Evolutionary conservation across 1,140 invertebrate genomes (phyloP).

Genomic region (Drosophila eugracilis): DNA sequence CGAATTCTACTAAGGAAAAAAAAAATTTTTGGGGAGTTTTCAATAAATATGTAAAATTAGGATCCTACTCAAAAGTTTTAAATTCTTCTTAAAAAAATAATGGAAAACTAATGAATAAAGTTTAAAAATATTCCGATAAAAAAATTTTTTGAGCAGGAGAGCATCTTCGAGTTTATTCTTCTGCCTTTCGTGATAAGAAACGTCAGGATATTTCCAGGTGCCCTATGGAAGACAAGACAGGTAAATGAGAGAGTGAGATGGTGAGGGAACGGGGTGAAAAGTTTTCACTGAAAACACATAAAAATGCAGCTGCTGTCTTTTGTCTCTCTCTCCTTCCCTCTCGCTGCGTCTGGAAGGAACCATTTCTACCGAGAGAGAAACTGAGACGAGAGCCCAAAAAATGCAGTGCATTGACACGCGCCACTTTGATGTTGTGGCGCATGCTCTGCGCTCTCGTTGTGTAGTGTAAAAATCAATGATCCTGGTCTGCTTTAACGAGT

Average conservation of each 20-base stretch:
- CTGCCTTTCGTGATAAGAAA: slow-evolving; percentile 19
- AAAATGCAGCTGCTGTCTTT: slow-evolving; percentile 66
- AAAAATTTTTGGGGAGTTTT: no score
- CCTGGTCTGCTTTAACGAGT: slow-evolving; percentile 42
- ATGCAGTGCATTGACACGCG: slow-evolving; percentile 72
- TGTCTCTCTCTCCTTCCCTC: slow-evolving; percentile 12
- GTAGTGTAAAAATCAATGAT: slow-evolving; percentile 71
- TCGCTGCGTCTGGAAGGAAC: slow-evolving; percentile 28
- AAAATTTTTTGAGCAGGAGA: no score
- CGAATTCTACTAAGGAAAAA: no score
- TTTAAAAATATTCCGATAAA: not conserved
- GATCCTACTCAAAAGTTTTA: no score
- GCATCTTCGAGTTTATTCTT: no score
- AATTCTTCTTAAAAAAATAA: no score
- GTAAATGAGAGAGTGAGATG: slow-evolving; percentile 7
- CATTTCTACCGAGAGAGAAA: not conserved
- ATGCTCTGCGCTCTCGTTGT: slow-evolving; percentile 29
- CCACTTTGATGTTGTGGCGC: slow-evolving; percentile 41
- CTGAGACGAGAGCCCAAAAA: not conserved
- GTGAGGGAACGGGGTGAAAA: slow-evolving; percentile 1
- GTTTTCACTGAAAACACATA: slow-evolving; percentile 23
- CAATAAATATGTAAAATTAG: no score
- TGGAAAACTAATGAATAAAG: not conserved
- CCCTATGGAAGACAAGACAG: slow-evolving; percentile 16
- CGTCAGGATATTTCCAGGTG: slow-evolving; percentile 21